Evolutionary conservation across 2,888 invertebrate species (phyloP).

Genomic region (Platycheirus albimanus): DNA sequence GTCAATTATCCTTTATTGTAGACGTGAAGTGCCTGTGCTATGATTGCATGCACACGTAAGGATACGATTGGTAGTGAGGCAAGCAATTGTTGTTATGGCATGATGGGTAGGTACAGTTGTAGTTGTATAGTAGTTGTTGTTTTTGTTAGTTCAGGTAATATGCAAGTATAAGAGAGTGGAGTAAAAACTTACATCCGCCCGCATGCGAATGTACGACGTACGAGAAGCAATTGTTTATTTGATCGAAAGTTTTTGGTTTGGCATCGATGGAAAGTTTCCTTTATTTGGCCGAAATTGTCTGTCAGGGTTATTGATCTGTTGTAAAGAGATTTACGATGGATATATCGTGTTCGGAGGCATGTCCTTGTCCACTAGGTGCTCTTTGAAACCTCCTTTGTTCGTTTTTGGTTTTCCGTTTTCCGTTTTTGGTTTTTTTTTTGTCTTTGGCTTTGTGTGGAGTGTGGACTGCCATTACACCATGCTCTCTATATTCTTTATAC

Average conservation of each 20-base stretch:
- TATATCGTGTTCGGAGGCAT: background rate
- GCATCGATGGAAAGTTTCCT: constrained; percentile 68
- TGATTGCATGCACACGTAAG: constrained; percentile 53
- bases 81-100: constrained; percentile 20
- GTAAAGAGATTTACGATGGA: constrained; percentile 35
- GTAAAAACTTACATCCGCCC: constrained; percentile 1
- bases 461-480: background rate
- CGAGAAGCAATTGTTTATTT: constrained; percentile 63
- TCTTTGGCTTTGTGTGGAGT: no score
- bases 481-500: constrained; percentile 27
- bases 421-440: no score
- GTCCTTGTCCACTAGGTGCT: background rate
- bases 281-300: constrained; percentile 63
- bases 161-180: background rate
- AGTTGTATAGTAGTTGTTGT: background rate
- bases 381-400: background rate
- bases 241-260: constrained; percentile 65
- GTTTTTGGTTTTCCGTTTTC: background rate
- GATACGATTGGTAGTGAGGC: constrained; percentile 29
- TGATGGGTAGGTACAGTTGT: no score
- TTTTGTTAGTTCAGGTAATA: background rate
- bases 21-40: constrained; percentile 64
- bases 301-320: constrained; percentile 63
- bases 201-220: constrained; percentile 5
- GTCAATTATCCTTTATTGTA: constrained; percentile 73